phyloP scores from a whole-genome alignment of 2,888 invertebrate species.

The Sphinx pinastri region DNA sequence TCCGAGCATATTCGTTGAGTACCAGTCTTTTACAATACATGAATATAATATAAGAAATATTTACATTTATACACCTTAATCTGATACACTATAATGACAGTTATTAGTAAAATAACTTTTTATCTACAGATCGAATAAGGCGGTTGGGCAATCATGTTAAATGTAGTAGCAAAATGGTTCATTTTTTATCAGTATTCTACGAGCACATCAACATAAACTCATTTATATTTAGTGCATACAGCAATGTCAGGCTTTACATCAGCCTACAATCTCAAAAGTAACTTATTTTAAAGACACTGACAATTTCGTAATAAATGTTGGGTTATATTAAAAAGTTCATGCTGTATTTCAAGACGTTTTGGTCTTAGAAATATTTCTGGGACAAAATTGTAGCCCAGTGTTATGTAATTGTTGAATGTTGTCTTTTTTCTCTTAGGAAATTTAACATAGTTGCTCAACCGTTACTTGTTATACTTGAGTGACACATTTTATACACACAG shows the following conservation, averaged over 20 bases:
- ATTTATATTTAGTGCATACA: slow-evolving; percentile 13
- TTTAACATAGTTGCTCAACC: slow-evolving; percentile 59
- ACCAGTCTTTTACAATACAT: slow-evolving; percentile 74
- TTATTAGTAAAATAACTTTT: slow-evolving; percentile 75
- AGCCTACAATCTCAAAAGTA: neutral
- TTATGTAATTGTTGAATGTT: neutral
- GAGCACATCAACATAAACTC: slow-evolving; percentile 3
- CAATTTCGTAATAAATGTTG: neutral
- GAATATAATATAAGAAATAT: slow-evolving; percentile 68
- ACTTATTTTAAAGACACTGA: neutral
- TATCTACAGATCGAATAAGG: slow-evolving; percentile 75
- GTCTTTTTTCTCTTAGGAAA: slow-evolving; percentile 32
- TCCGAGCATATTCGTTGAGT: slow-evolving; percentile 72
- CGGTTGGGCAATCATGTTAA: slow-evolving; percentile 60
- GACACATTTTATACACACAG: slow-evolving; percentile 82
- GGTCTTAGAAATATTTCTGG: no score
- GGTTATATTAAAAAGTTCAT: no score
- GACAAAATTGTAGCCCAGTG: neutral
- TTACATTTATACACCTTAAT: slow-evolving; percentile 78
- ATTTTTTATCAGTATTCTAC: slow-evolving; percentile 27
- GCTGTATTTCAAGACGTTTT: no score
- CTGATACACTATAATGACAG: slow-evolving; percentile 76
- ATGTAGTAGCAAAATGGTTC: slow-evolving; percentile 35
- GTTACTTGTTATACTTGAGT: slow-evolving; percentile 76
- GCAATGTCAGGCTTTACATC: neutral